These are phyloP conservation scores for Dione vanillae DNA, from an alignment of 2,888 invertebrate species.

Conservation along the genomic window DNA sequence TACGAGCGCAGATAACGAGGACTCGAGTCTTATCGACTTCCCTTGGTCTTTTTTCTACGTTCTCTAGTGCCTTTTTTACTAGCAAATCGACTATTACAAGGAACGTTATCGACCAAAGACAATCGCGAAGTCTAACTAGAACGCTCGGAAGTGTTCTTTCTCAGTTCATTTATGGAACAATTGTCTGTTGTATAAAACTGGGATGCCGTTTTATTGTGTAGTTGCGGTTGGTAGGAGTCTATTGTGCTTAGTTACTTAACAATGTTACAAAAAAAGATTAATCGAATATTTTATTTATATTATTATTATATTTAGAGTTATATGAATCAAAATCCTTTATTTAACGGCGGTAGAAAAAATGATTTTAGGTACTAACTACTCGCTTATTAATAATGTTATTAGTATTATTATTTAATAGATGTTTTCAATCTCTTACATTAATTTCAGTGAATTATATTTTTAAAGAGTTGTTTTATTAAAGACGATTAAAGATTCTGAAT, in stretches of 20 bases:
- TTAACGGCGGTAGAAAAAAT: too few relatives aligned
- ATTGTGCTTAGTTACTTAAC: constrained; percentile 10
- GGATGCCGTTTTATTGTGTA: constrained; percentile 38
- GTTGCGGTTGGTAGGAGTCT: constrained; percentile 24
- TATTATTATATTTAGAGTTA: too few relatives aligned
- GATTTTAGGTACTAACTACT: too few relatives aligned
- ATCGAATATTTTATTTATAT: too few relatives aligned
- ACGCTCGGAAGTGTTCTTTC: constrained; percentile 43
- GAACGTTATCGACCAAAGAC: constrained; percentile 69
- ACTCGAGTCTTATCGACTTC: constrained; percentile 81
- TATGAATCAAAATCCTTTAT: too few relatives aligned
- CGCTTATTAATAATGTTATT: too few relatives aligned
- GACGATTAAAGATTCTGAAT: not conserved
- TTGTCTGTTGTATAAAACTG: constrained; percentile 40
- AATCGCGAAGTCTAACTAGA: constrained; percentile 52
- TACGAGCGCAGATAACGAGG: constrained; percentile 83
- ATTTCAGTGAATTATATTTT: too few relatives aligned
- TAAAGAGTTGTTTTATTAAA: too few relatives aligned
- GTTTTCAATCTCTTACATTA: too few relatives aligned
- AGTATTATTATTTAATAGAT: too few relatives aligned
- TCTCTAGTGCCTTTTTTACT: constrained; percentile 74
- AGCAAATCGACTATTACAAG: constrained; percentile 76
- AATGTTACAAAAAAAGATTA: not conserved
- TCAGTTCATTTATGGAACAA: constrained; percentile 45
- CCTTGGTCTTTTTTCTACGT: constrained; percentile 71